A percentile compares a stretch with the other conserved stretches of the same genome.
phyloP scores from a whole-genome alignment of 1,140 invertebrate species.

The Stegodyphus dumicola region DNA sequence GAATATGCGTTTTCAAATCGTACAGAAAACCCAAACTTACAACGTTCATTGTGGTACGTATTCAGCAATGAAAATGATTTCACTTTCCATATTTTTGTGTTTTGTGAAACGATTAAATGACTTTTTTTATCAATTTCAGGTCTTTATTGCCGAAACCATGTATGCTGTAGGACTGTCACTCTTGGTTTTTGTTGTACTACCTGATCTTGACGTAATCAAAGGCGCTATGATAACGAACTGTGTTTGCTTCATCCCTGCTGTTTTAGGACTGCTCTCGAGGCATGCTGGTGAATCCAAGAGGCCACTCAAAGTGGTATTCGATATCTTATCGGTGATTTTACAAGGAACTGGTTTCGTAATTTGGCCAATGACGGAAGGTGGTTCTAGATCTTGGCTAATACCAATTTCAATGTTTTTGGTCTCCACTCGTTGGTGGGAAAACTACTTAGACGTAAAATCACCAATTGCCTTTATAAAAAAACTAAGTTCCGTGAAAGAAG shows the following conservation, averaged over 20 bases:
- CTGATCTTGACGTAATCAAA: slow-evolving; percentile 68
- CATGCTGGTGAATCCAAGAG: slow-evolving; percentile 58
- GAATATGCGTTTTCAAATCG: slow-evolving; percentile 90
- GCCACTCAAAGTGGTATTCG: slow-evolving; percentile 63
- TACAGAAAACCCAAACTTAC: slow-evolving; percentile 61
- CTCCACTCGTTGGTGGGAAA: slow-evolving; percentile 73
- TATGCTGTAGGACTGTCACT: slow-evolving; percentile 69
- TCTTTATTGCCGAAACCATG: slow-evolving; percentile 68
- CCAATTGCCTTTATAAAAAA: slow-evolving; percentile 76
- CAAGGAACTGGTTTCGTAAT: slow-evolving; percentile 88
- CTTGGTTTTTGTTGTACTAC: slow-evolving; percentile 69
- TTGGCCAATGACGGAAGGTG: slow-evolving; percentile 75
- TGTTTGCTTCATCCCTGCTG: slow-evolving; percentile 67
- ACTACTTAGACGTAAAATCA: slow-evolving; percentile 70
- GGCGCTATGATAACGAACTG: slow-evolving; percentile 68
- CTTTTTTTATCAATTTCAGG: slow-evolving; percentile 46
- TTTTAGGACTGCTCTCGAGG: slow-evolving; percentile 64
- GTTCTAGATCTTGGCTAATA: slow-evolving; percentile 66
- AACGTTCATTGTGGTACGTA: slow-evolving; percentile 64
- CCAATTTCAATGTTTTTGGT: slow-evolving; percentile 70
- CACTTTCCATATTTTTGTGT: background rate
- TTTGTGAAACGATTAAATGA: background rate
- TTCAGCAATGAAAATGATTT: background rate
- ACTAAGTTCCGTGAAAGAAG: slow-evolving; percentile 84
- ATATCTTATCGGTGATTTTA: slow-evolving; percentile 65